phyloP scores from a whole-genome alignment of 2,797 vertebrate species.

The Orientallactaga sibirica region DNA sequence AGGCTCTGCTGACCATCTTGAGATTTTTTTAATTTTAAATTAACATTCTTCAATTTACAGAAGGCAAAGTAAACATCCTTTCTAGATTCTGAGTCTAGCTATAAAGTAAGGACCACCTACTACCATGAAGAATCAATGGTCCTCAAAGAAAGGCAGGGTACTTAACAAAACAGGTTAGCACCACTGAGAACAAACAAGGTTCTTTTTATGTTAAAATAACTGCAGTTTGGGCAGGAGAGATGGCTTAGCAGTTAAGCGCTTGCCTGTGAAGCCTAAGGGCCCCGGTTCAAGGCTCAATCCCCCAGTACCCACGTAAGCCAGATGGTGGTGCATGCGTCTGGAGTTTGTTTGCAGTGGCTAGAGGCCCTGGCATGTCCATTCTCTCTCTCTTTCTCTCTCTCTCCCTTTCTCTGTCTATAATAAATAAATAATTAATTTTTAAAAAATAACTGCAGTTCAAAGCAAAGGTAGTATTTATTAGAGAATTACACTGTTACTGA shows the following conservation, averaged over 20 bases:
- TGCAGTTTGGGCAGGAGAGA: not conserved
- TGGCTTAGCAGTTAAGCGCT: too few relatives aligned
- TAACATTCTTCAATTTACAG: slow-evolving; percentile 2
- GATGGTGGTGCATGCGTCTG: too few relatives aligned
- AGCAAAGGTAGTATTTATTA: not conserved
- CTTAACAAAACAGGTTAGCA: not conserved
- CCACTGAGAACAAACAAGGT: not conserved
- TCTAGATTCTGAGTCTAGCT: slow-evolving; percentile 2
- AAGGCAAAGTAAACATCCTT: not conserved
- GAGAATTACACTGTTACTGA: slow-evolving; percentile 13
- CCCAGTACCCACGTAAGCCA: too few relatives aligned
- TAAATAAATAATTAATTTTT: too few relatives aligned
- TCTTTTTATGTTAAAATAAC: not conserved
- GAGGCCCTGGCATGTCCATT: too few relatives aligned
- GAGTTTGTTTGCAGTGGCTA: too few relatives aligned
- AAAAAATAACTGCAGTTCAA: not conserved
- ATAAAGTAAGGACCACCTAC: not conserved
- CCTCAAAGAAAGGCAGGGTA: slow-evolving; percentile 7
- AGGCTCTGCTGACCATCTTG: too few relatives aligned
- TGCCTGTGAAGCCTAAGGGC: too few relatives aligned
- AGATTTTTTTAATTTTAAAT: not conserved
- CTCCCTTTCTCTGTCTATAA: too few relatives aligned
- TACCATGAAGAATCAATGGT: not conserved
- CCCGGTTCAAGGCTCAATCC: too few relatives aligned
- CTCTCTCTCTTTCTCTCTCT: too few relatives aligned